Base-by-base conservation (phyloP, 2,797 vertebrate genomes). In the Rallus crepitans region DNA sequence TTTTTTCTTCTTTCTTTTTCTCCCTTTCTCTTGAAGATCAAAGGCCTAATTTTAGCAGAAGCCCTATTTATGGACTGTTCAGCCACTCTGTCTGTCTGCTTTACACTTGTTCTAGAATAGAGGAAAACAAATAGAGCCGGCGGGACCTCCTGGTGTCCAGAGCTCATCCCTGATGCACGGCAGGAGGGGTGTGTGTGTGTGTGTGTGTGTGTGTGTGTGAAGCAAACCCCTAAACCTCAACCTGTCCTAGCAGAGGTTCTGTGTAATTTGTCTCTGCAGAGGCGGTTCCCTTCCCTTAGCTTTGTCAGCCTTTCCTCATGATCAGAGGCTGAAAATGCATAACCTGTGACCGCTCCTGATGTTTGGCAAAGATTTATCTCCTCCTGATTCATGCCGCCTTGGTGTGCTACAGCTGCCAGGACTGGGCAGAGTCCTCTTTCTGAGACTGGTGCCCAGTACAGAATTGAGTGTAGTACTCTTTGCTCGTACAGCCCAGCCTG, bases 31-130 rank as follows among this genome's bases (percentile, higher is more conserved):
- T 93, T n/a, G 15, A 90, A 90, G 78, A 93, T 94, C 89, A 96
- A 95, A 94, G 65, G 68, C 83, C 95, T 96, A 96, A 96, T 94
- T 97, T 96, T 96, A 96, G 95, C 90, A 84, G 91, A 61, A 85
- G 57, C 50, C 77, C 86, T 93, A 92, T 97, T 96, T 97, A 80
- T 82, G 83, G 88, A 68, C 66, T 82, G 60, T 63, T 94, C 60
- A 84, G 70, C 66, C 37, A 47, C 52, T 83, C 40, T 68, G 52
- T 83, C 45, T 68, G 52, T 93, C 85, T 87, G 78, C 45, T 85
- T 71, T 89, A 68, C n/a, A 84, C 52, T 73, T 82, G 45, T 90
- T 95, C 69, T 85, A 84, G 76, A 91, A 83, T 31, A 93, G 84
- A 81, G 82, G 60, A 82, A 95, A 96, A 93, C 73, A 80, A 92